Conservation (phyloP, 92 coral and sea anemone genomes). For the Phymanthus crucifer region DNA sequence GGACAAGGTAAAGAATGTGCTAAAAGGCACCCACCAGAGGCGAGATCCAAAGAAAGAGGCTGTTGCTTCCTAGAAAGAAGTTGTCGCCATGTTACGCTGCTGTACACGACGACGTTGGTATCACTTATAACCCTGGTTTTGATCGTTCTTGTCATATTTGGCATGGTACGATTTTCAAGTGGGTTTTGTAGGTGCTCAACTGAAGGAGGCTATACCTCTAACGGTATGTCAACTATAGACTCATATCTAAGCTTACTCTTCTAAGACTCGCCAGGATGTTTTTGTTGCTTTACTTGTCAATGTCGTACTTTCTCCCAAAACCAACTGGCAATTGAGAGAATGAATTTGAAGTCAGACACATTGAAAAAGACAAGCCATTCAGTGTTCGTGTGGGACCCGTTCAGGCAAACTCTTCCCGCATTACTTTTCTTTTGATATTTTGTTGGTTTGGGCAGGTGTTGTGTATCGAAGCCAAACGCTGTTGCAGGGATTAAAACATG, state of each 20-base stretch:
- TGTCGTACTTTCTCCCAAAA: too few relatives aligned
- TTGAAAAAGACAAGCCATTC: too few relatives aligned
- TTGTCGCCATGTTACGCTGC: background rate
- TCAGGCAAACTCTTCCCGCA: too few relatives aligned
- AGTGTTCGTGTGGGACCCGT: too few relatives aligned
- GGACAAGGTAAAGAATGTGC: background rate
- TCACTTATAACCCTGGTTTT: background rate
- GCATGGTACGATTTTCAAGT: slow-evolving; percentile 13
- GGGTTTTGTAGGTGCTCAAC: slow-evolving; percentile 9
- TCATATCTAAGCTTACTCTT: background rate
- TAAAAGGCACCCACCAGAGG: background rate
- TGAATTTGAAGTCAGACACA: too few relatives aligned
- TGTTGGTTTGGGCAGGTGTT: too few relatives aligned
- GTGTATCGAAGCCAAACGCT: too few relatives aligned
- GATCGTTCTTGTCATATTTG: background rate
- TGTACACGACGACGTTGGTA: slow-evolving; percentile 9
- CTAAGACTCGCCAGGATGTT: too few relatives aligned
- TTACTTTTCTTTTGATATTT: too few relatives aligned
- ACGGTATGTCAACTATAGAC: background rate
- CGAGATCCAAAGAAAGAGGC: background rate
- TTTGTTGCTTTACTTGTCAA: too few relatives aligned
- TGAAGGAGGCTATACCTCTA: slow-evolving; percentile 9
- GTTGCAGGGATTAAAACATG: too few relatives aligned
- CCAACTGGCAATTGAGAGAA: too few relatives aligned
- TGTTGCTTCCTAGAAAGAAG: background rate